Percentiles rank a stretch among this genome's conserved stretches.
Evolutionary conservation across 2,888 invertebrate genomes (phyloP).

Genomic region (Zygothrica quintamaculata): DNA sequence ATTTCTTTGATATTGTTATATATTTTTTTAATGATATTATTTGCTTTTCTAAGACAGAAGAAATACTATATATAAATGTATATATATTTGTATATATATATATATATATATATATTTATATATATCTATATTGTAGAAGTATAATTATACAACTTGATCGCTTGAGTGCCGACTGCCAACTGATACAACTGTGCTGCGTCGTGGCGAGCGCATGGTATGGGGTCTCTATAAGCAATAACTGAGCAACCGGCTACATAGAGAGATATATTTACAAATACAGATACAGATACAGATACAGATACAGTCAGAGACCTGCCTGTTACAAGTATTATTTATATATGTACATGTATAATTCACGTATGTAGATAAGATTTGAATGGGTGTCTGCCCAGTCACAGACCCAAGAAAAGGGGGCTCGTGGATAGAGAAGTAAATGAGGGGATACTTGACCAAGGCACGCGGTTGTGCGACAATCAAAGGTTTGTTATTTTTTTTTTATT

Average conservation of each 20-base stretch:
- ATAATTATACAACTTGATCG: slow-evolving; percentile 67
- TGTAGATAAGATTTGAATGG: slow-evolving; percentile 9
- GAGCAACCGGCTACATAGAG: slow-evolving; percentile 19
- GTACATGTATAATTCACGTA: slow-evolving; percentile 7
- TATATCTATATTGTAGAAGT: no score
- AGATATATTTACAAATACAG: slow-evolving; percentile 10
- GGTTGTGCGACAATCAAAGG: slow-evolving; percentile 17
- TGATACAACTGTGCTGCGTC: slow-evolving; percentile 56
- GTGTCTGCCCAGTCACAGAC: slow-evolving; percentile 27
- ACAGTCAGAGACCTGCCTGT: slow-evolving; percentile 1
- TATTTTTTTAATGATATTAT: no score
- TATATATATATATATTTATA: no score
- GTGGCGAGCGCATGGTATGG: slow-evolving; percentile 61
- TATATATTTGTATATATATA: neutral
- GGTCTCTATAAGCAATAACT: slow-evolving; percentile 45
- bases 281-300: slow-evolving; percentile 8
- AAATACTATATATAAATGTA: neutral
- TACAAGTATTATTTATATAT: slow-evolving; percentile 8
- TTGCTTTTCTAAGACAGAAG: neutral
- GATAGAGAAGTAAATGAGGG: neutral
- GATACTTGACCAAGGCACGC: slow-evolving; percentile 20
- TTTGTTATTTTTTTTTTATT: slow-evolving; percentile 6
- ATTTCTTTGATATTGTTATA: no score
- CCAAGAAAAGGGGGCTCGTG: slow-evolving; percentile 24
- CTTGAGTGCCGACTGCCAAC: slow-evolving; percentile 70